Conservation (phyloP, 2,113 vertebrate species). For the Gymnocephalus cernua region DNA sequence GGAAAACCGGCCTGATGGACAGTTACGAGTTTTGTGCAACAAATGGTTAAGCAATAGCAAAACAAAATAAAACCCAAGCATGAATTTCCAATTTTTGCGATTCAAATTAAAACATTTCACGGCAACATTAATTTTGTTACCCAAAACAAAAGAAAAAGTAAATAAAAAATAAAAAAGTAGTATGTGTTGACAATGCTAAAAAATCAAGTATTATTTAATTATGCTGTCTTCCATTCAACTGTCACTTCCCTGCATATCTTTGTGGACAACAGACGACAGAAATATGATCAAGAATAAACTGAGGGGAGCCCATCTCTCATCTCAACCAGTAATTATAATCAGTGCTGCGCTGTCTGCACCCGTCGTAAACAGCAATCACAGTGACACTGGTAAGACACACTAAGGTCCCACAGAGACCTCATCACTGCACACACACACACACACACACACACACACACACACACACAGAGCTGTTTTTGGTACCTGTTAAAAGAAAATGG, state of each 20-base stretch:
- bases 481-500: background rate
- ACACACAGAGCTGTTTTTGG: background rate
- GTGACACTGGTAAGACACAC: constrained; percentile 29
- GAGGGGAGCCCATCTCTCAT: constrained; percentile 31
- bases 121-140: background rate
- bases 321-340: constrained; percentile 67
- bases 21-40: background rate
- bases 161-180: background rate
- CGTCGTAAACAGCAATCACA: constrained; percentile 62
- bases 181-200: background rate
- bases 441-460: constrained; percentile 5
- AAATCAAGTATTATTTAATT: background rate
- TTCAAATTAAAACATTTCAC: background rate
- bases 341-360: constrained; percentile 22
- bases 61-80: background rate
- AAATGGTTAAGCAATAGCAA: background rate
- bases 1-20: background rate
- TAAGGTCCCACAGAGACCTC: constrained; percentile 8
- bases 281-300: constrained; percentile 7
- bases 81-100: background rate
- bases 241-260: background rate
- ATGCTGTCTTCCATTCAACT: background rate
- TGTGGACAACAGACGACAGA: background rate
- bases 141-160: background rate
- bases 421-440: constrained; percentile 22